Base-by-base conservation (phyloP, 2,113 vertebrate genomes). In the Columba janthina region DNA sequence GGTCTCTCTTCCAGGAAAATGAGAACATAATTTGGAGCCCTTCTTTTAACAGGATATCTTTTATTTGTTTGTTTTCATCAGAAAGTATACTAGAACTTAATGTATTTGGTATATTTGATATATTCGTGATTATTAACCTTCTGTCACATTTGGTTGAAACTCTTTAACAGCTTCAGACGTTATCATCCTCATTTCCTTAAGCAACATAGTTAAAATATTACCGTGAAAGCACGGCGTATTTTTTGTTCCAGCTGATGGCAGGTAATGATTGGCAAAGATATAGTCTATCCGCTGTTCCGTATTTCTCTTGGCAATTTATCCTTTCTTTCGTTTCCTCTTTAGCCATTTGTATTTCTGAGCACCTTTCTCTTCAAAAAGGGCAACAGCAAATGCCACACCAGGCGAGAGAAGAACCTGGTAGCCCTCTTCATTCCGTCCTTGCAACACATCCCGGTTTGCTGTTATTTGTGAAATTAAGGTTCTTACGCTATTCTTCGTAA, bases 61-160 rank as follows among this genome's bases (percentile, higher is more conserved):
- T 4, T 4, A 16, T 44, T 44, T 44, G 44, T 48, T 32, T 40
- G 10, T 4, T 1, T 0, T 1, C 20, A 44, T 18, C 12, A 11
- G 2, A 81, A 88, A n/a, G 76, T 18, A 46, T 89, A 14, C 26
- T 56, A 13, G 2, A 60, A 62, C 0, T 54, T 48, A 25, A 34
- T 36, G 11, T 58, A 15, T 21, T 76, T 34, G 3, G 29, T 44
- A 24, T 34, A 51, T 34, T 54, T 34, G 3, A 32, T 44, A 26
- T 34, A 51, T 34, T 54, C 57, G 25, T 70, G 22, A 34, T 69
- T 20, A 19, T 48, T 28, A 85, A 42, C 1, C 0, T 53, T 67
- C 26, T 25, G 9, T 29, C 12, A 4, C 48, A 29, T 22, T 60
- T 85, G 31, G 10, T 38, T 78, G 34, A 64, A 57, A 38, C 10